A percentile compares a stretch with the other conserved stretches of the same genome.
Evolutionary conservation across 2,797 vertebrate genomes (phyloP).

Genomic region (Cossypha caffra): DNA sequence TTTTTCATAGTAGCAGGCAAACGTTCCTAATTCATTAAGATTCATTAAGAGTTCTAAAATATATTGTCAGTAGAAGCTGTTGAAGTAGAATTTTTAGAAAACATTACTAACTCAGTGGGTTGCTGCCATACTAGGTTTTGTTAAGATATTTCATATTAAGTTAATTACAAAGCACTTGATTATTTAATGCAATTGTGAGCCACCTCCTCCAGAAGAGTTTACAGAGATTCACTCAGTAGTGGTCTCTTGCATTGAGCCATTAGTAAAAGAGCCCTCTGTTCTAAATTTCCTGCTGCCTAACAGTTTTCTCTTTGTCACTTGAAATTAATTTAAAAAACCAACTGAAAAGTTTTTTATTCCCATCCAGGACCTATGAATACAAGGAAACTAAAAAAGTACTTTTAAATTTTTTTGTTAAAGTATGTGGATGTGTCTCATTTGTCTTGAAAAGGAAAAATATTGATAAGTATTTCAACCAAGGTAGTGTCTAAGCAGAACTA

Average conservation of each 20-base stretch:
- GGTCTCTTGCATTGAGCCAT: neutral
- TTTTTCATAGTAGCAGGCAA: neutral
- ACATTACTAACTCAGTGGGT: neutral
- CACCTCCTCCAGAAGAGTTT: neutral
- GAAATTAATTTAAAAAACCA: neutral
- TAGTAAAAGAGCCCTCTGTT: neutral
- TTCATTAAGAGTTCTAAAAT: neutral
- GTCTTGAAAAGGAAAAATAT: neutral
- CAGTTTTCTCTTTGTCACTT: neutral
- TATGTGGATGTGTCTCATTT: rapidly evolving
- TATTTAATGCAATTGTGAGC: neutral
- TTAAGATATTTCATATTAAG: neutral
- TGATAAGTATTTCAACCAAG: neutral
- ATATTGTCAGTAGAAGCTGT: neutral
- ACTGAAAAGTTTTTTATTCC: neutral
- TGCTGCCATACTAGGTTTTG: neutral
- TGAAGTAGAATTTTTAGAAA: neutral
- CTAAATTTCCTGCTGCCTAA: neutral
- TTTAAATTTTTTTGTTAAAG: neutral
- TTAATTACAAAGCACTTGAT: neutral
- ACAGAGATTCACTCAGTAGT: neutral
- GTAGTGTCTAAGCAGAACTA: neutral
- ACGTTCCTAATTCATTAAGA: neutral
- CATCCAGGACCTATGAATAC: neutral
- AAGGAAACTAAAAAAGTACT: neutral